Conservation (phyloP, 2,113 vertebrate genomes). For the Psittacara wagleri region DNA sequence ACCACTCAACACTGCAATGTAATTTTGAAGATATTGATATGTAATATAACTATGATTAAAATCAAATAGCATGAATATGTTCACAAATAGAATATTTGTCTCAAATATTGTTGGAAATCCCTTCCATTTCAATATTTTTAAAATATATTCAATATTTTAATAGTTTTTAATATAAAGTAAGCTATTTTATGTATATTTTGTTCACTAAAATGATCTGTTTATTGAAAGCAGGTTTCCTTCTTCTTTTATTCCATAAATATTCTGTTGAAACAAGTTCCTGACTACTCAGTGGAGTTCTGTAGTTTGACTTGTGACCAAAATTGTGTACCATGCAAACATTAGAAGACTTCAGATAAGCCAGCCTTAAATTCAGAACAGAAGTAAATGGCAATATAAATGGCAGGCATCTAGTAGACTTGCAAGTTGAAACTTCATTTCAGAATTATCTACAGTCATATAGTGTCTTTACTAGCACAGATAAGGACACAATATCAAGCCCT, state of each 20-base stretch:
- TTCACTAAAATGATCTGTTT: background rate
- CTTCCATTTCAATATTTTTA: background rate
- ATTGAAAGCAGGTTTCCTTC: background rate
- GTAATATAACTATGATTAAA: background rate
- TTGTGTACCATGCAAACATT: background rate
- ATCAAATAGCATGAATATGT: background rate
- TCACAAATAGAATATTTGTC: background rate
- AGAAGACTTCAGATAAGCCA: background rate
- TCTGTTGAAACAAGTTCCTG: background rate
- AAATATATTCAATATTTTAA: background rate
- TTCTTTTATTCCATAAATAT: background rate
- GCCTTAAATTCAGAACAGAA: background rate
- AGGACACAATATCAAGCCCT: background rate
- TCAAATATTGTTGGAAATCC: background rate
- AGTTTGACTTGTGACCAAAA: background rate
- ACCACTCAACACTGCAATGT: background rate
- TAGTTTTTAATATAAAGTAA: background rate
- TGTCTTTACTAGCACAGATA: background rate
- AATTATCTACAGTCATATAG: background rate
- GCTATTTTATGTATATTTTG: background rate
- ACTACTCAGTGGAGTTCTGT: background rate
- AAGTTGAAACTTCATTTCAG: background rate
- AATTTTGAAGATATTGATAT: background rate
- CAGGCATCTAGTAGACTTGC: background rate
- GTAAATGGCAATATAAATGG: background rate